Percentiles rank a stretch among this genome's conserved stretches.
Evolutionary conservation across 2,888 invertebrate genomes (phyloP).

Genomic region (Leptinotarsa haldemani): DNA sequence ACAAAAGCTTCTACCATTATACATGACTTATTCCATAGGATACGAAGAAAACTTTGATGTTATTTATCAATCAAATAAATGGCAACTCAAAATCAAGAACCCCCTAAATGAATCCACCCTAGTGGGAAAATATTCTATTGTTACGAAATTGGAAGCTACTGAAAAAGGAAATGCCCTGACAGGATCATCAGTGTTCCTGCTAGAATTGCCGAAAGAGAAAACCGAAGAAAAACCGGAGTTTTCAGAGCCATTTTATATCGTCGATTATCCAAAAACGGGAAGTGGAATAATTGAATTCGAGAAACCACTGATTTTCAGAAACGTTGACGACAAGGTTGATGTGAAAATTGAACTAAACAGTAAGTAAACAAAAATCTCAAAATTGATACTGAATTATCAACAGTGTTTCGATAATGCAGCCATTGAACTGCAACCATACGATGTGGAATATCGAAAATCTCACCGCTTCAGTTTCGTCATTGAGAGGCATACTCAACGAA

Average conservation of each 20-base stretch:
- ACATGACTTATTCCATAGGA: not conserved
- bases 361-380: no score
- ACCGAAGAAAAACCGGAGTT: slow-evolving; percentile 5
- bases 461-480: no score
- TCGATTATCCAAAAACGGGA: slow-evolving; percentile 16
- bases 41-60: slow-evolving; percentile 29
- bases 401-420: no score
- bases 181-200: not conserved
- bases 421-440: no score
- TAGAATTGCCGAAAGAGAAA: not conserved
- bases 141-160: slow-evolving; percentile 23
- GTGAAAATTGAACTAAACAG: not conserved
- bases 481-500: no score
- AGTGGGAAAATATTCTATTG: slow-evolving; percentile 5
- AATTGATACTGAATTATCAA: no score
- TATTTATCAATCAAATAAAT: slow-evolving; percentile 19
- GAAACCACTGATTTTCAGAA: not conserved
- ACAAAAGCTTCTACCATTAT: not conserved
- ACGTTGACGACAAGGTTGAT: not conserved
- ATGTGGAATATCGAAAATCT: no score
- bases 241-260: slow-evolving; percentile 16
- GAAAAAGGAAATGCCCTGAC: not conserved
- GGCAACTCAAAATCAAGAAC: slow-evolving; percentile 32
- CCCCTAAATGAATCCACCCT: slow-evolving; percentile 26
- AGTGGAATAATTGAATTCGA: slow-evolving; percentile 24